Evolutionary conservation across 2,888 invertebrate species (phyloP).

Genomic region (Lamproptera curius): DNA sequence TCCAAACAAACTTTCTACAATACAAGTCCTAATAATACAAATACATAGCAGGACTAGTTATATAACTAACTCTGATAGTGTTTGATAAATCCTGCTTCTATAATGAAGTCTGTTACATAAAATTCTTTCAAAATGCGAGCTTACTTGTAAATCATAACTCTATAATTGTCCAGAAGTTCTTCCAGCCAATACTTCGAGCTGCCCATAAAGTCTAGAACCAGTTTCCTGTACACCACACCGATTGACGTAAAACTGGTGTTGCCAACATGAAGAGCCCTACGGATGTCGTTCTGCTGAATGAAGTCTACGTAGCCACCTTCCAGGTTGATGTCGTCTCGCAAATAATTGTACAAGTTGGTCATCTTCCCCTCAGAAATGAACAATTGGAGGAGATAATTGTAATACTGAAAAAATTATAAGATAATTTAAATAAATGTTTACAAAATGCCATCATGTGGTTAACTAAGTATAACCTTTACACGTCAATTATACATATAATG

Average conservation of each 20-base stretch:
- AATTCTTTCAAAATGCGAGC: conserved; percentile 29
- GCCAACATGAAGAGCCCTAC: conserved; percentile 74
- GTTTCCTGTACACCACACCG: conserved; percentile 67
- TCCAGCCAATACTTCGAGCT: conserved; percentile 78
- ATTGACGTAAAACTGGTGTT: conserved; percentile 70
- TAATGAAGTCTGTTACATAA: too few species aligned
- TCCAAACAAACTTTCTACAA: too few species aligned
- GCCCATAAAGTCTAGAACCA: conserved; percentile 75
- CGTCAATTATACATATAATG: too few species aligned
- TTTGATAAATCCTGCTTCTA: too few species aligned
- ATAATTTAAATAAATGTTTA: too few species aligned
- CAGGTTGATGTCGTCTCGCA: conserved; percentile 56
- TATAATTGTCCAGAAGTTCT: conserved; percentile 72
- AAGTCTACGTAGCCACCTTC: conserved; percentile 63
- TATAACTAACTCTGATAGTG: too few species aligned
- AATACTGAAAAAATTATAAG: conserved; percentile 63
- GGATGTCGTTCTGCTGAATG: conserved; percentile 60
- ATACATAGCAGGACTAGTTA: too few species aligned
- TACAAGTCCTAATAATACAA: too few species aligned
- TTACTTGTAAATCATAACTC: conserved; percentile 80
- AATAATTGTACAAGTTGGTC: conserved; percentile 70
- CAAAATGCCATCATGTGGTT: too few species aligned
- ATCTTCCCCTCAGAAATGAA: conserved; percentile 63
- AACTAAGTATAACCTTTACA: too few species aligned
- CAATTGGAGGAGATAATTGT: conserved; percentile 65